Base-by-base conservation (phyloP, 2,888 invertebrate genomes). In the Idaea dimidiata region DNA sequence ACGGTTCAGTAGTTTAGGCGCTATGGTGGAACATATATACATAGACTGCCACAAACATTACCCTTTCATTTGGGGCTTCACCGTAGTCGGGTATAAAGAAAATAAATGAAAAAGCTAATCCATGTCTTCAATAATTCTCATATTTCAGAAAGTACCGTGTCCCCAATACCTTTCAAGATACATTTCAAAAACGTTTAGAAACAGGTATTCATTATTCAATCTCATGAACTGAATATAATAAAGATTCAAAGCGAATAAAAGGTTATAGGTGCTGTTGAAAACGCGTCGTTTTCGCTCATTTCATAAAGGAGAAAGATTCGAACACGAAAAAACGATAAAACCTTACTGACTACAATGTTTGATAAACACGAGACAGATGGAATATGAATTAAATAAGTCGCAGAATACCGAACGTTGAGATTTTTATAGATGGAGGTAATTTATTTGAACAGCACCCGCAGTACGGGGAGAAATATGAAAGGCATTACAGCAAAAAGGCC, bases 311-410 rank as follows among this genome's bases (percentile, higher is more conserved):
- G 31, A 59, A 55, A 54, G 61, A 56, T 66, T 55, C 33, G 62
- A 67, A 72, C 70, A 72, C 66, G 72, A 68, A 72, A 70, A 72
- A 70, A 66, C 70, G 72, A 72, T 72, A 72, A 72, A 72, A 68
- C 62, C 67, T 62, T 65, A 61, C 70, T 64, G 68, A 67, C 66
- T 66, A 79, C 80, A 81, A 86, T 86, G 81, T 87, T 88, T 90
- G 88, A 90, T 88, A 89, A 90, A 91, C 89, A 90, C 82, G 77
- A 72, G 79, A 78, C 79, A 86, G 87, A 90, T 90, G 88, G 89
- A 91, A 90, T 90, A 90, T 89, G 89, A 91, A 91, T 91, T 90
- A 90, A 91, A 90, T 91, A 91, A 91, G 90, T 91, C 89, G 83
- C 79, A 77, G 88, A 85, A 89, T 91, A 43, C 84, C 86, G 79